phyloP scores from a whole-genome alignment of 1,140 invertebrate species.

The Drosophila leontia region DNA sequence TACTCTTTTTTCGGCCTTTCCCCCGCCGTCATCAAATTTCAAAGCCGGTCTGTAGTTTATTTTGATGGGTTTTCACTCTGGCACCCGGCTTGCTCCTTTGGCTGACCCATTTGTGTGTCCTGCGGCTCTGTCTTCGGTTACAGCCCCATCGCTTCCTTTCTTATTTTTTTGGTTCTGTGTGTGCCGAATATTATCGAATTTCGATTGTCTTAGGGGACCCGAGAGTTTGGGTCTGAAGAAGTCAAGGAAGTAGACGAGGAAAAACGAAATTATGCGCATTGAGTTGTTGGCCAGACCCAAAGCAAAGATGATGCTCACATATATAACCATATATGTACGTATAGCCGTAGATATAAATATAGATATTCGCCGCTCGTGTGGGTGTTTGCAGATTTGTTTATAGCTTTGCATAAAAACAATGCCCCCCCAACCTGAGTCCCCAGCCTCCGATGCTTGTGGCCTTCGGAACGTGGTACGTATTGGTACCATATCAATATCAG shows the following conservation, averaged over 20 bases:
- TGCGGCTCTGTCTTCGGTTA: conserved; percentile 57
- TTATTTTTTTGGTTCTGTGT: not conserved
- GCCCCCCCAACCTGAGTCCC: conserved; percentile 5
- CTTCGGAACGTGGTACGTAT: not conserved
- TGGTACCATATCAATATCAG: conserved; percentile 19
- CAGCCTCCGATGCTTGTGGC: conserved; percentile 7
- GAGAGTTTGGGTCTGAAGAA: conserved; percentile 1
- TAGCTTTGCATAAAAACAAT: conserved; percentile 33
- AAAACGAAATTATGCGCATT: conserved; percentile 49
- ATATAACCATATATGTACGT: conserved; percentile 3
- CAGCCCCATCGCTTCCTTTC: conserved; percentile 49
- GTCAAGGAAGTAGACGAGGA: conserved; percentile 7
- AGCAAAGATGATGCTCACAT: conserved; percentile 20
- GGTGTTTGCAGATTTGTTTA: conserved; percentile 32
- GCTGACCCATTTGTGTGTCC: conserved; percentile 69
- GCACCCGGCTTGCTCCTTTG: conserved; percentile 36
- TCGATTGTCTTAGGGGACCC: conserved; percentile 70
- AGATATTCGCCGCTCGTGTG: conserved; percentile 3
- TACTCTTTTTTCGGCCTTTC: conserved; percentile 42
- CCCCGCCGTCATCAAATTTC: conserved; percentile 72
- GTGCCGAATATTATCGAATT: conserved; percentile 72
- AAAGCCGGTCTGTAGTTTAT: conserved; percentile 73
- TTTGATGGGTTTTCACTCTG: conserved; percentile 63
- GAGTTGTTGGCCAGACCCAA: conserved; percentile 31
- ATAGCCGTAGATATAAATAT: conserved; percentile 21